phyloP scores from a whole-genome alignment of 2,888 invertebrate species.

The Melikaiella ostensackeni region DNA sequence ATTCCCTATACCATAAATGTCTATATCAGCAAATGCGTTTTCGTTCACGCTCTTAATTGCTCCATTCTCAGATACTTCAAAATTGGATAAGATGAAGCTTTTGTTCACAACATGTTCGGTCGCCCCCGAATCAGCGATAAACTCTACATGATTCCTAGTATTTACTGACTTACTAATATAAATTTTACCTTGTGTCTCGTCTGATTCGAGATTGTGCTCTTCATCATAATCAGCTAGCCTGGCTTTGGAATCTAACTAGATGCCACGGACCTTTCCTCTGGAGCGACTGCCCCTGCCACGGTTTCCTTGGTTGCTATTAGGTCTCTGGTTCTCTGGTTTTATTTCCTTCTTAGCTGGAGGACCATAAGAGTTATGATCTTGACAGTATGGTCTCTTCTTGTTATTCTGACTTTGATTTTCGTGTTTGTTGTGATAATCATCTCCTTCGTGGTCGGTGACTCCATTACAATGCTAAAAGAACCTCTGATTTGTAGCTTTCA shows the following conservation, averaged over 20 bases:
- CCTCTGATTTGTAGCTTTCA: too few relatives aligned
- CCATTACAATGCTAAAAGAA: too few relatives aligned
- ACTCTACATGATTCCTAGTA: constrained; percentile 33
- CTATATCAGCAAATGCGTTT: constrained; percentile 50
- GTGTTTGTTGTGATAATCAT: too few relatives aligned
- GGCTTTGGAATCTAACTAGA: constrained; percentile 17
- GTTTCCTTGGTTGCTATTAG: constrained; percentile 32
- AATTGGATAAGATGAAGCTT: constrained; percentile 41
- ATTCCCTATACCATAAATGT: not conserved
- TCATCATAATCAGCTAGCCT: constrained; percentile 45
- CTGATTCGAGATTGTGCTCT: constrained; percentile 14
- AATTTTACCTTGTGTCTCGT: constrained; percentile 16
- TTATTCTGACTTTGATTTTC: too few relatives aligned
- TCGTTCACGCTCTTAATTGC: constrained; percentile 45
- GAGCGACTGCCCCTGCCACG: constrained; percentile 24
- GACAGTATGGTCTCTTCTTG: not conserved
- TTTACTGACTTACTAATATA: constrained; percentile 23
- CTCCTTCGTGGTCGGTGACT: too few relatives aligned
- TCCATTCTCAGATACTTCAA: constrained; percentile 32
- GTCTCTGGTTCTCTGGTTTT: constrained; percentile 17
- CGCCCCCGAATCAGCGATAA: constrained; percentile 55
- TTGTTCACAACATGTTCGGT: constrained; percentile 50
- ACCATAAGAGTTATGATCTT: constrained; percentile 34
- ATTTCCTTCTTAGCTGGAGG: constrained; percentile 41
- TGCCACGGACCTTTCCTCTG: not conserved